A percentile compares a stretch with the other conserved stretches of the same genome.
Conservation (phyloP, 1,140 invertebrate genomes). For the Daktulosphaira vitifoliae region DNA sequence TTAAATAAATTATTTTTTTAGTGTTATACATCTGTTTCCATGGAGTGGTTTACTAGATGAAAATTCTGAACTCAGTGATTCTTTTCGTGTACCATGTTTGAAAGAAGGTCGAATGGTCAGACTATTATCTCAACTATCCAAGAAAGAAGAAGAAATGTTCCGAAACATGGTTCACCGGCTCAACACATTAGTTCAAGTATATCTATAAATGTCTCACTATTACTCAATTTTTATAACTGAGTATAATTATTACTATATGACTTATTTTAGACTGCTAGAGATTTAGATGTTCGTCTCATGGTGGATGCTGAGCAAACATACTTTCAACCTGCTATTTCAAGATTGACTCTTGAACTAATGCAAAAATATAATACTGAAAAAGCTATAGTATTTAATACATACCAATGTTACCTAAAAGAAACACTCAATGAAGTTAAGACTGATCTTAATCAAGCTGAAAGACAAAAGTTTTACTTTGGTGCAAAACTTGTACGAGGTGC, state of each 20-base stretch:
- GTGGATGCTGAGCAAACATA: conserved; percentile 99
- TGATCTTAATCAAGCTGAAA: conserved; percentile 87
- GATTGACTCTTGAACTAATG: conserved; percentile 97
- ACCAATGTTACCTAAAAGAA: conserved; percentile 96
- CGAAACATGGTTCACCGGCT: conserved; percentile 92
- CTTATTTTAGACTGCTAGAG: conserved; percentile 63
- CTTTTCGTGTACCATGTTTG: conserved; percentile 88
- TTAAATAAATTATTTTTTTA: conserved; percentile 44
- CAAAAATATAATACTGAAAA: conserved; percentile 83
- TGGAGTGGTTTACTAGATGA: conserved; percentile 95
- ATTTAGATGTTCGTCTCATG: conserved; percentile 92
- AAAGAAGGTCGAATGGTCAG: conserved; percentile 70
- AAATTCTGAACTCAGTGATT: conserved; percentile 76
- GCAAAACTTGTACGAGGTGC: conserved; percentile 96
- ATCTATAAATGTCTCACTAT: conserved; percentile 35
- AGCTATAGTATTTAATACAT: conserved; percentile 97
- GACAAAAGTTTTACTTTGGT: conserved; percentile 96
- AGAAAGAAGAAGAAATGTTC: conserved; percentile 97
- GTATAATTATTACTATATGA: conserved; percentile 25
- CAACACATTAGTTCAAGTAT: conserved; percentile 80
- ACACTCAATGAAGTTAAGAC: conserved; percentile 78
- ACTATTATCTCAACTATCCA: conserved; percentile 79
- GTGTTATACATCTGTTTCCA: conserved; percentile 93
- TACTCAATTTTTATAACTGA: background rate
- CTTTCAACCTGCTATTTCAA: conserved; percentile 97